Conservation (phyloP, 2,797 vertebrate species). For the Myoxocephalus aenaeus region DNA sequence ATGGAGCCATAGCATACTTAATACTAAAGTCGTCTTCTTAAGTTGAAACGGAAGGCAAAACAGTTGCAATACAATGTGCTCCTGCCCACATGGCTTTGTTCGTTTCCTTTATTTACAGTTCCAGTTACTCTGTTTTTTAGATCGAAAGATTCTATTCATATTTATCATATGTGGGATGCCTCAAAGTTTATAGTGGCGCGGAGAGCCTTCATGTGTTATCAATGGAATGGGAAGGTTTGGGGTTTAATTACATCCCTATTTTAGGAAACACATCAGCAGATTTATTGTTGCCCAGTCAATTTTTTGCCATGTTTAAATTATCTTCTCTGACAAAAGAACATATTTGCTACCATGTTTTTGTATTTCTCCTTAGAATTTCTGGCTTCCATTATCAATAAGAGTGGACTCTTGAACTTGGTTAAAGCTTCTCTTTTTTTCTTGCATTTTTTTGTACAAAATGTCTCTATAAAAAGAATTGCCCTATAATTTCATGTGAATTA, state of each 20-base stretch:
- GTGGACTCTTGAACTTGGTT: neutral
- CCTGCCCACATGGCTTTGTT: neutral
- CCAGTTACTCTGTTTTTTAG: neutral
- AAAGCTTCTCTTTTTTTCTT: neutral
- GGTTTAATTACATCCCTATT: slow-evolving; percentile 1
- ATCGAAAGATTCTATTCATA: neutral
- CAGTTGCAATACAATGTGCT: neutral
- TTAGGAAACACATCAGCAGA: slow-evolving; percentile 1
- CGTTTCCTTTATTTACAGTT: neutral
- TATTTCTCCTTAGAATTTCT: neutral
- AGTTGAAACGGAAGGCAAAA: neutral
- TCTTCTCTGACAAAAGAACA: neutral
- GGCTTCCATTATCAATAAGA: neutral
- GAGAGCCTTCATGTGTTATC: neutral
- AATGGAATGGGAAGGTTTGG: neutral
- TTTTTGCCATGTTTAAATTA: neutral
- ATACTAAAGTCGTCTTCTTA: neutral
- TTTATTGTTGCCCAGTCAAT: neutral
- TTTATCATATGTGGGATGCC: neutral
- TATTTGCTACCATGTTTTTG: neutral
- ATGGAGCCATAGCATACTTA: slow-evolving; percentile 4
- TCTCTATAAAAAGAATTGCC: neutral
- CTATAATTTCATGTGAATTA: neutral
- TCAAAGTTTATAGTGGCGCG: neutral
- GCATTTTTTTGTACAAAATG: neutral